Evolutionary conservation across 2,888 invertebrate species (phyloP).

Genomic region (Theretra japonica): DNA sequence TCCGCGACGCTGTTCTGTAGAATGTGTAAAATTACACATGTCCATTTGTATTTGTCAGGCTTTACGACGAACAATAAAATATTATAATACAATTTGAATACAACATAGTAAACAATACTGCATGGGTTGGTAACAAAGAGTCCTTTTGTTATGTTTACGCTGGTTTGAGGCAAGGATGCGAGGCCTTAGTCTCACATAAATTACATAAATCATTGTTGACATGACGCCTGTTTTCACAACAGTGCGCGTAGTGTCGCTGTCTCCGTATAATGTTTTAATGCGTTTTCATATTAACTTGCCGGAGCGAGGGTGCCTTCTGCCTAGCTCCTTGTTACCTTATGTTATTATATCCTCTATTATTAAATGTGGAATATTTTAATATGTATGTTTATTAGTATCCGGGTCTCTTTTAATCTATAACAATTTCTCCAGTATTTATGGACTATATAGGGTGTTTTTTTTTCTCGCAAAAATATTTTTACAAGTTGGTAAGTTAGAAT

Average conservation of each 20-base stretch:
- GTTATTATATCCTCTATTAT: neutral
- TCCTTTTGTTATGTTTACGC: slow-evolving; percentile 51
- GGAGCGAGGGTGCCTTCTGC: neutral
- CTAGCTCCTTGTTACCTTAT: neutral
- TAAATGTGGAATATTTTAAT: neutral
- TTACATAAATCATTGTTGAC: slow-evolving; percentile 57
- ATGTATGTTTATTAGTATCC: too few species aligned
- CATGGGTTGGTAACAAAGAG: slow-evolving; percentile 31
- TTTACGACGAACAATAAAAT: slow-evolving; percentile 28
- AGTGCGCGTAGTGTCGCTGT: slow-evolving; percentile 39
- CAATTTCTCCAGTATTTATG: too few species aligned
- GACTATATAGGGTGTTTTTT: too few species aligned
- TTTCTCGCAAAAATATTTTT: too few species aligned
- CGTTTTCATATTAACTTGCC: neutral
- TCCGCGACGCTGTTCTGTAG: slow-evolving; percentile 16
- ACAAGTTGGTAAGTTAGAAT: too few species aligned
- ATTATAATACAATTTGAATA: slow-evolving; percentile 27
- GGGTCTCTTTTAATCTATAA: too few species aligned
- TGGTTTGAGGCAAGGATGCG: slow-evolving; percentile 57
- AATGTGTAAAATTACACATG: slow-evolving; percentile 22
- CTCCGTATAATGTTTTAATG: slow-evolving; percentile 14
- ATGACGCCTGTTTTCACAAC: slow-evolving; percentile 60
- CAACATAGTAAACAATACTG: slow-evolving; percentile 7
- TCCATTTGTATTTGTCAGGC: slow-evolving; percentile 8
- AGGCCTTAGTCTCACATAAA: slow-evolving; percentile 50